Percentiles rank a stretch among this genome's conserved stretches.
Conservation (phyloP, 2,113 vertebrate genomes). For the Climacteris rufus region DNA sequence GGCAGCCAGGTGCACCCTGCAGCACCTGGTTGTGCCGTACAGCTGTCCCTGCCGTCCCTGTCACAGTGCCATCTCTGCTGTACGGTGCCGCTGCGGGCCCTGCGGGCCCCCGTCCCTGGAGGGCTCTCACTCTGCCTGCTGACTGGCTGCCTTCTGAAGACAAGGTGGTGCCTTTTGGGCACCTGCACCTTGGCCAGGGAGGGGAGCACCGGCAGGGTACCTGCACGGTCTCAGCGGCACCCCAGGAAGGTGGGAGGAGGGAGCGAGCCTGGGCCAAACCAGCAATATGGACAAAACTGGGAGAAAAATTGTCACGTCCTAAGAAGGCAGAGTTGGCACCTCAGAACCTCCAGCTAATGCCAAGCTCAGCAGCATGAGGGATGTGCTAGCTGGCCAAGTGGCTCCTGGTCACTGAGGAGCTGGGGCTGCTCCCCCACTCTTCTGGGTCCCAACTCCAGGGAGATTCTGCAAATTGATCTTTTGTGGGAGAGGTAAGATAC, state of each 20-base stretch:
- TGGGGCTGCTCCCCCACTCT: neutral
- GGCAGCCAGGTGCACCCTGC: neutral
- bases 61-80: neutral
- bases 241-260: neutral
- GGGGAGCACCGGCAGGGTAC: neutral
- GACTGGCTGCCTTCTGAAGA: neutral
- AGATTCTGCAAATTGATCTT: neutral
- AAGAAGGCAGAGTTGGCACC: neutral
- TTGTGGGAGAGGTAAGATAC: neutral
- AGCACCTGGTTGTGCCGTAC: neutral
- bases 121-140: neutral
- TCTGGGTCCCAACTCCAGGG: neutral
- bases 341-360: neutral
- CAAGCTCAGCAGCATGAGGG: neutral
- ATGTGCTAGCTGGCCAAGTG: neutral
- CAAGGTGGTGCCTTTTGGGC: accelerated
- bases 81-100: neutral
- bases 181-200: neutral
- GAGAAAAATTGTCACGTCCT: neutral
- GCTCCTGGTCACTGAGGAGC: neutral
- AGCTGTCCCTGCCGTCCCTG: neutral
- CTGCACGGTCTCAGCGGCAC: neutral
- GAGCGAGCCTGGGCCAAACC: neutral
- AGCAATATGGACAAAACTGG: neutral
- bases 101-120: accelerated